Conservation (phyloP, 2,797 vertebrate genomes). For the Alcedo quadribrachys region DNA sequence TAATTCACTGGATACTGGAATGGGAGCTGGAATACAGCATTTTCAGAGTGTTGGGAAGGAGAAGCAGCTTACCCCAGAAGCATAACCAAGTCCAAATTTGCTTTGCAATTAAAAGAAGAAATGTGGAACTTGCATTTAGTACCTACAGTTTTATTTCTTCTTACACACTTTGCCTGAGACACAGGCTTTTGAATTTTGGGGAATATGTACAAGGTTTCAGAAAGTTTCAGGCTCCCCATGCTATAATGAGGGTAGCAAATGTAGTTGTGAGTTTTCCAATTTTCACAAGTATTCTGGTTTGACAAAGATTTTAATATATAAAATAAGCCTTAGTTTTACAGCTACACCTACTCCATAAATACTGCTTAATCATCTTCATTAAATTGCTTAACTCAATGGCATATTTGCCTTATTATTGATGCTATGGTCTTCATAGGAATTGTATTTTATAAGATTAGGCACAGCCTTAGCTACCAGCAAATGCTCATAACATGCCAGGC, state of each 20-base stretch:
- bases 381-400: not conserved
- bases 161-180: not conserved
- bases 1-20: constrained; percentile 47
- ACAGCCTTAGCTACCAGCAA: not conserved
- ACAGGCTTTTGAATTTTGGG: not conserved
- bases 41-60: not conserved
- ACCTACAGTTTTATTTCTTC: not conserved
- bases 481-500: not conserved
- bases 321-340: not conserved
- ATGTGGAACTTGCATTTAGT: not conserved
- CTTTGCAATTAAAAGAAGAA: not conserved
- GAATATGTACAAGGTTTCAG: not conserved
- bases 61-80: not conserved
- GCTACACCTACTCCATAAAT: not conserved
- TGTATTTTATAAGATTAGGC: not conserved
- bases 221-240: not conserved
- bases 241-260: not conserved
- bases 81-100: constrained; percentile 3
- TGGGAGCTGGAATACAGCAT: constrained; percentile 29
- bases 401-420: not conserved
- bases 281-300: not conserved
- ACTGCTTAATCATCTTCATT: not conserved
- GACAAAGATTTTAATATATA: not conserved
- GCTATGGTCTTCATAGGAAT: constrained; percentile 3
- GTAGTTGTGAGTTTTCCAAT: not conserved